These are phyloP conservation scores for Sphecodes monilicornis DNA, from an alignment of 2,888 invertebrate species.

Conservation along the genomic window DNA sequence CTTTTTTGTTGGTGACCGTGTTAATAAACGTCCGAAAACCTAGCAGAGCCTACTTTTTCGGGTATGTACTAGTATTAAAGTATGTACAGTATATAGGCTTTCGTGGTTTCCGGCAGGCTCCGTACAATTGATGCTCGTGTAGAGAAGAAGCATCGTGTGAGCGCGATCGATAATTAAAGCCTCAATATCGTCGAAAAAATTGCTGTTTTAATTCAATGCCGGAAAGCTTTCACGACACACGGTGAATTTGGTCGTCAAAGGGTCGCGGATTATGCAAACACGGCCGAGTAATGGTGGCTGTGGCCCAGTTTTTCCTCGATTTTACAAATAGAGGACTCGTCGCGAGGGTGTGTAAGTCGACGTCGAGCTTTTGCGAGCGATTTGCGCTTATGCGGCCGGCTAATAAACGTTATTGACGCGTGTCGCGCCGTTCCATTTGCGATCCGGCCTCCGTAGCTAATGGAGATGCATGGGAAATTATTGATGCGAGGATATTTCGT, in stretches of 20 bases:
- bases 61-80: too few relatives aligned
- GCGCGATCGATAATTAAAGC: background rate
- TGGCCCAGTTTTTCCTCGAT: slow-evolving; percentile 31
- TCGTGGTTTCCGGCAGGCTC: background rate
- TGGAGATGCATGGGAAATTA: slow-evolving; percentile 32
- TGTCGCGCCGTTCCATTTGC: slow-evolving; percentile 35
- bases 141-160: background rate
- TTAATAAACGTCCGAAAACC: background rate
- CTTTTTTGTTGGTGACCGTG: background rate
- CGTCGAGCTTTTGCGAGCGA: slow-evolving; percentile 32
- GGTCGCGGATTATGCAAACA: slow-evolving; percentile 15
- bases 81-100: too few relatives aligned
- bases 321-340: slow-evolving; percentile 20
- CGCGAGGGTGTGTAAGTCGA: background rate
- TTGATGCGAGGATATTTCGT: slow-evolving; percentile 27
- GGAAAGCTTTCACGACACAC: slow-evolving; percentile 13
- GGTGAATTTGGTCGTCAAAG: slow-evolving; percentile 23
- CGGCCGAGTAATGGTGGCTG: background rate
- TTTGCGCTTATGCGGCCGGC: slow-evolving; percentile 18
- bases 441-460: slow-evolving; percentile 40
- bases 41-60: background rate
- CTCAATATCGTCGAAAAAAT: background rate
- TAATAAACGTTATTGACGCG: slow-evolving; percentile 57
- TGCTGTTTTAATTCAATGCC: background rate
- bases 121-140: background rate